Base-by-base conservation (phyloP, 1,140 invertebrate genomes). In the Cotesia chilonis region DNA sequence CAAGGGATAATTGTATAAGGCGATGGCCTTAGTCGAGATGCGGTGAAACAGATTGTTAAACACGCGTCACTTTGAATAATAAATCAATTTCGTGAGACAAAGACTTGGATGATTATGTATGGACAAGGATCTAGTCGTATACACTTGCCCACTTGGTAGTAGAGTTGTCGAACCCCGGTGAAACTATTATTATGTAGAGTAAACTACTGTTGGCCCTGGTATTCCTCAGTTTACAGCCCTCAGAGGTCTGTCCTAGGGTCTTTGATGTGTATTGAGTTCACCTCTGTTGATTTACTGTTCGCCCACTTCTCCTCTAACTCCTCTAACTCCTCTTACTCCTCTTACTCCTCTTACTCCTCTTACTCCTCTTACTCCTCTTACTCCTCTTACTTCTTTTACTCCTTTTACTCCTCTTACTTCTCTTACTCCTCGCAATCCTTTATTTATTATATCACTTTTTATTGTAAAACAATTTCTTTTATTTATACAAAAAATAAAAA, bases 21-120 rank as follows among this genome's bases (percentile, higher is more conserved):
- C 17, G 17, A 17, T 55, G 14, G 66, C 41, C 41, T 47, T 47
- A 51, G 51, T 51, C 35, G 51, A 55, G 61, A 37, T 67, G 71
- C 85, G 82, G 84, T 84, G 85, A 85, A 87, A 87, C 83, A 87
- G 83, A 86, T 85, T 87, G 85, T 85, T 81, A 85, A 85, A 86
- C 85, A 85, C 83, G 84, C 84, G 82, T 85, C 82, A 81, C 83
- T 87, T 86, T 87, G 85, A 87, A 87, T 87, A 87, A 87, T 87
- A 86, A 87, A 87, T 87, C 85, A 86, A 87, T 87, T 86, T 86
- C 82, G 83, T 81, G 81, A 80, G 79, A 85, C 84, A 86, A 85
- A 86, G 84, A 85, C 82, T 77, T 80, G 78, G 78, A 84, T 86
- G 83, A 86, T 87, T 87, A 87, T 86, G 85, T 81, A 87, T 86